A percentile compares a stretch with the other conserved stretches of the same genome.
Conservation (phyloP, 1,140 invertebrate species). For the Drosophila sturtevanti region DNA sequence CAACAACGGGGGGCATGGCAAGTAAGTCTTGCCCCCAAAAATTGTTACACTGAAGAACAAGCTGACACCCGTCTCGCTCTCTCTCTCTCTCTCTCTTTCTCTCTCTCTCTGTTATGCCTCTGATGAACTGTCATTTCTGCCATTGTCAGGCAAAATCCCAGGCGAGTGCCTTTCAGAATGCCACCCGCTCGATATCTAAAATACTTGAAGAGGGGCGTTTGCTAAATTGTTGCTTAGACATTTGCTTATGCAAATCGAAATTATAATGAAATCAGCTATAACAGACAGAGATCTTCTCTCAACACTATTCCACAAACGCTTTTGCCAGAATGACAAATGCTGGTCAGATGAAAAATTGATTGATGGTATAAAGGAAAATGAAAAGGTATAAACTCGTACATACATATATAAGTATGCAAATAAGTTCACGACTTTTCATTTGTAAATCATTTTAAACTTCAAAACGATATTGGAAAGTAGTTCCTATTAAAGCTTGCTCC, state of each 20-base stretch:
- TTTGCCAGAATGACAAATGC: conserved; percentile 19
- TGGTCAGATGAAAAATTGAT: conserved; percentile 30
- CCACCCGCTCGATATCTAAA: neutral
- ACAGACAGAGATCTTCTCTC: conserved; percentile 16
- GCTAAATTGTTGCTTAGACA: conserved; percentile 70
- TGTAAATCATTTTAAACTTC: too few relatives aligned
- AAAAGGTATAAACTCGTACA: neutral
- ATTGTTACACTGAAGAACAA: conserved; percentile 62
- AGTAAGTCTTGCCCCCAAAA: conserved; percentile 37
- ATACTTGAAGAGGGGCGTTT: neutral
- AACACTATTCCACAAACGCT: conserved; percentile 9
- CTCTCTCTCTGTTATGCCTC: neutral
- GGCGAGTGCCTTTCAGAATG: conserved; percentile 27
- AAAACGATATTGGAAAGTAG: conserved; percentile 11
- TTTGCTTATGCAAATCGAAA: conserved; percentile 79
- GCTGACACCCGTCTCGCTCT: conserved; percentile 10
- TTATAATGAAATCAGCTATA: conserved; percentile 79
- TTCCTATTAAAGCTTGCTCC: conserved; percentile 20
- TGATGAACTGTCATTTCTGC: conserved; percentile 45
- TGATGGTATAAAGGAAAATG: conserved; percentile 4
- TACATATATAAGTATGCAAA: neutral
- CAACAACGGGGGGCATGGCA: neutral
- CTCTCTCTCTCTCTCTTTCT: neutral
- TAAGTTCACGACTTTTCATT: conserved; percentile 18
- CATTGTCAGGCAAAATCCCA: conserved; percentile 57